These are phyloP conservation scores for Odontamblyopus rebecca DNA, from an alignment of 2,797 vertebrate species.

Conservation along the genomic window DNA sequence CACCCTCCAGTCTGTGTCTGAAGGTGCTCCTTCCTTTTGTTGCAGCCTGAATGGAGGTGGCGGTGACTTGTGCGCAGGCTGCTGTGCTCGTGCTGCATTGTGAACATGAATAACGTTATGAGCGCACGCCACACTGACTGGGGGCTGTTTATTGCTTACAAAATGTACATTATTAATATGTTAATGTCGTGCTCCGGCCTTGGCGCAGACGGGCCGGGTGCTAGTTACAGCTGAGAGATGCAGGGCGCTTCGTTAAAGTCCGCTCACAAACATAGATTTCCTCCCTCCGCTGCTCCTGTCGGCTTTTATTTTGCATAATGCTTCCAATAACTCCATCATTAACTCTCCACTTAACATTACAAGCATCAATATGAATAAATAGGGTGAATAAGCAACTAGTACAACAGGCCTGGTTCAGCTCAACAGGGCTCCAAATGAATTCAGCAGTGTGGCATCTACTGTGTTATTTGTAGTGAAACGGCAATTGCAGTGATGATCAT, in stretches of 20 bases:
- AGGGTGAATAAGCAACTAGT: not conserved
- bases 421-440: not conserved
- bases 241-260: constrained; percentile 12
- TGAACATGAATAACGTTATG: constrained; percentile 6
- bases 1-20: not conserved
- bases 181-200: constrained; percentile 18
- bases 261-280: constrained; percentile 17
- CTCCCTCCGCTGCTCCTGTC: constrained; percentile 16
- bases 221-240: constrained; percentile 12
- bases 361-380: constrained; percentile 4
- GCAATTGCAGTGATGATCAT: constrained; percentile 3
- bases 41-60: constrained; percentile 20
- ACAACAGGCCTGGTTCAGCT: not conserved
- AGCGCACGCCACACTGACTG: not conserved
- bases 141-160: constrained; percentile 7
- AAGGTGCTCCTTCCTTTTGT: constrained; percentile 15
- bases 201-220: constrained; percentile 17
- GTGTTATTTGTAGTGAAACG: constrained; percentile 1
- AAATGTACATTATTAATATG: constrained; percentile 24
- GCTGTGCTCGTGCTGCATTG: constrained; percentile 1
- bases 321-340: constrained; percentile 21
- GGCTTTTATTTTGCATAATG: constrained; percentile 26
- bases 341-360: constrained; percentile 9
- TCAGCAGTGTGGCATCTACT: not conserved
- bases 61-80: constrained; percentile 33